Base-by-base conservation (phyloP, 1,140 invertebrate genomes). In the Chelonus insularis region DNA sequence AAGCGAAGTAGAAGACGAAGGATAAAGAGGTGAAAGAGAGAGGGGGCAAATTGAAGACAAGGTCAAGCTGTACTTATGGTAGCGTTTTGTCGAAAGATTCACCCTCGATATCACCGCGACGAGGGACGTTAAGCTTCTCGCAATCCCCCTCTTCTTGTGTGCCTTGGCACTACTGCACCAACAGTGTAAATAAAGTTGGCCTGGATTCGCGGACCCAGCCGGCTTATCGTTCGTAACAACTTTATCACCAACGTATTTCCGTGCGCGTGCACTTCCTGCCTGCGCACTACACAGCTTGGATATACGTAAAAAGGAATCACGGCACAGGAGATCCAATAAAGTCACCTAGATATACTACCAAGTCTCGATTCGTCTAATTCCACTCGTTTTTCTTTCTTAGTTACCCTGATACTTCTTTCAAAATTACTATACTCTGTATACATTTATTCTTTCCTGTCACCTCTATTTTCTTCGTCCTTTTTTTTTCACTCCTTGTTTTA, bases 181-280 rank as follows among this genome's bases (percentile, higher is more conserved):
- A 47, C 51, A 66, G 59, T 66, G 60, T 63, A 66, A 66, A 66
- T 66, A 66, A 65, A 66, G 62, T 62, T 66, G 60, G 57, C 60
- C 57, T 63, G 60, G 60, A 65, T 66, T 66, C 41, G 52, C 55
- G 14, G 43, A 58, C 25, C 25, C 7, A 43, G 41, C 57, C 21
- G 57, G 60, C 64, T 66, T 66, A 66, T 66, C 64, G 64, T 63
- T 56, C 56, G 52, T 66, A 66, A 66, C 60, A 60, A 61, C 64
- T 66, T 66, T 66, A 66, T 66, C 64, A 66, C 64, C 57, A 48
- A 14, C 45, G 52, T 66, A 66, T 63, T 63, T 63, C 52, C 60
- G 47, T 60, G 60, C 50, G 60, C 57, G 41, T 48, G 55, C 56
- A 62, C 57, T 56, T 60, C 18, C 43, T 37, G 36, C 21, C 41